Conservation (phyloP, 1,140 invertebrate genomes). For the Teleogryllus occipitalis region DNA sequence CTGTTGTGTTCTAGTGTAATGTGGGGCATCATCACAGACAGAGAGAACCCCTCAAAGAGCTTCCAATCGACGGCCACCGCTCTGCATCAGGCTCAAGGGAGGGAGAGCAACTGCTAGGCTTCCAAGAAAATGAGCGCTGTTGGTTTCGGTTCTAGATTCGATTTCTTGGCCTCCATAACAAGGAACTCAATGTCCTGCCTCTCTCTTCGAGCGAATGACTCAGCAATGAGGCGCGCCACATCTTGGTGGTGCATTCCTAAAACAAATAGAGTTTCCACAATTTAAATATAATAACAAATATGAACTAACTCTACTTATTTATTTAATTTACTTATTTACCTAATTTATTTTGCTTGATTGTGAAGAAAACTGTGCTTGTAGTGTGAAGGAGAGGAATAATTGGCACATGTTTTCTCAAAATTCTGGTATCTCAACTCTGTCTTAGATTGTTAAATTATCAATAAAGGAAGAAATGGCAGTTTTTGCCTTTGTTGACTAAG, state of each 20-base stretch:
- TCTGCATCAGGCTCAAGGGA: constrained; percentile 19
- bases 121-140: constrained; percentile 79
- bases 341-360: no score
- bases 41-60: background rate
- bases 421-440: no score
- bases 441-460: no score
- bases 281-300: no score
- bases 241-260: constrained; percentile 59
- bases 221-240: constrained; percentile 78
- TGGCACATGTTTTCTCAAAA: no score
- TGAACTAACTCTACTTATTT: no score
- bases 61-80: background rate
- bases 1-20: background rate
- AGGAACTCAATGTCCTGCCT: constrained; percentile 82
- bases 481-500: no score
- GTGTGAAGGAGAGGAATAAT: no score
- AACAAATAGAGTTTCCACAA: background rate
- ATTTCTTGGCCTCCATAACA: constrained; percentile 81
- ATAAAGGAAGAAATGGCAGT: no score
- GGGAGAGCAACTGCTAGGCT: constrained; percentile 56
- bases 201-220: constrained; percentile 78
- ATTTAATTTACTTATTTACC: no score
- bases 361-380: no score
- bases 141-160: constrained; percentile 78
- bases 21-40: background rate